Base-by-base conservation (phyloP, 2,113 vertebrate species). In the Coptodon bakossiorum region DNA sequence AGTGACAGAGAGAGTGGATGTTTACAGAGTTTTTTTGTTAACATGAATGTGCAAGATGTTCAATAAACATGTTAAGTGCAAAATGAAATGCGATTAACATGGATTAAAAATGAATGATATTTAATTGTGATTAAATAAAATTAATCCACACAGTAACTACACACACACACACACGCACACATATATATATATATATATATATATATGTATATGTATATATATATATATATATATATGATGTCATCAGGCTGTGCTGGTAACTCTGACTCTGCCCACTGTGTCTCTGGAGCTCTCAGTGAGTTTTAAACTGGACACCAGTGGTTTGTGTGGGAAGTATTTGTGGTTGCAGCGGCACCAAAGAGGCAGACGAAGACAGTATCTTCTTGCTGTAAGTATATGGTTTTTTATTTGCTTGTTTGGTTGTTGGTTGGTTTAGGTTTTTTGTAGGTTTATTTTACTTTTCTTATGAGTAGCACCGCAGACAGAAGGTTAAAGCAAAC, bases 351-450 rank as follows among this genome's bases (percentile, higher is more conserved):
- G 3, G 34, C 19, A 68, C 10, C 61, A 68, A 22, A 40, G 7
- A 40, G 0, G 36, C 63, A 22, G 63, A 40, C 63, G 0, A 7
- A 22, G 36, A 40, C 19, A 14, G 4, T 38, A 40, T 22, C 6
- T 40, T 14, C 0, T 68, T 40, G 19, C 11, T 14, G 63, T 68
- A 40, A 40, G 63, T 68, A 40, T 13, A 7, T 27, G 24, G 8
- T 29, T 29, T 9, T 59, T 22, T 22, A 22, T 22, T 22, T 17
- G 31, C 22, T 22, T 40, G 10, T 5, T 68, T 34, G 29, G 11
- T 40, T 40, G 38, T 7, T 50, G 17, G 19, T 22, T 68, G 34
- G 19, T 14, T 40, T 68, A 13, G 4, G 0, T 27, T 71, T 71
- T 68, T 29, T 59, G 7, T 59, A 29, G 0, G 3, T 16, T 7